Evolutionary conservation across 2,888 invertebrate species (phyloP), one percentile per base, ranked within the genome.

Genomic region (Yponomeuta plumbellus): DNA sequence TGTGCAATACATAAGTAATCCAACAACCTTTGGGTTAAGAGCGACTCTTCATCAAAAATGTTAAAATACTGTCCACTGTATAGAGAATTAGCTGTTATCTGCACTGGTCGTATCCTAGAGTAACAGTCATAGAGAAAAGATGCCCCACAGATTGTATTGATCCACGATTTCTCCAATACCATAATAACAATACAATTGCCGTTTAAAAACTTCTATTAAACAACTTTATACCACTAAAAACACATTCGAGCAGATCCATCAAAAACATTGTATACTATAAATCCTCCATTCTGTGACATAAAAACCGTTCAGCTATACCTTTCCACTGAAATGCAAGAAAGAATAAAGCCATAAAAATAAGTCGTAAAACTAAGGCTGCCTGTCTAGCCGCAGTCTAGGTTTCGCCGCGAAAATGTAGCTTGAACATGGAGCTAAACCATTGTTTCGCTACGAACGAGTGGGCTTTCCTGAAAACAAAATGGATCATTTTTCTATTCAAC

Each of bases 281-380:
- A 63, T 63, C 63, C 1, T 44, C 22, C 8, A 21, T 63, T 63
- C 23, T 40, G 44, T 8, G 22, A 40, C 63, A 63, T 63, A 63
- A 63, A 34, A 63, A 63, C 40, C 63, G 63, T 44, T 44, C 63
- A 20, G 44, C 40, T 40, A 52, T 44, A n/a, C 44, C 44, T 44
- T 63, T 44, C 21, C 44, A 52, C 44, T 3, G 63, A 63, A 61
- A 61, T 23, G 61, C 23, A 61, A 63, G 63, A 63, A 63, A 63
- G 63, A 63, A 44, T 44, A 59, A 63, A 63, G 63, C 22, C 63
- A 63, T 63, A 63, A 63, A 63, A 21, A 20, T 17, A 63, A 23
- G 63, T 63, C 63, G 44, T 63, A 63, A 63, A 63, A 63, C 21
- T 44, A 63, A 63, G 44, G 34, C 61, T 23, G 63, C 63, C 44